phyloP scores from a whole-genome alignment of 2,113 vertebrate genomes.

The Ochotona curzoniae region DNA sequence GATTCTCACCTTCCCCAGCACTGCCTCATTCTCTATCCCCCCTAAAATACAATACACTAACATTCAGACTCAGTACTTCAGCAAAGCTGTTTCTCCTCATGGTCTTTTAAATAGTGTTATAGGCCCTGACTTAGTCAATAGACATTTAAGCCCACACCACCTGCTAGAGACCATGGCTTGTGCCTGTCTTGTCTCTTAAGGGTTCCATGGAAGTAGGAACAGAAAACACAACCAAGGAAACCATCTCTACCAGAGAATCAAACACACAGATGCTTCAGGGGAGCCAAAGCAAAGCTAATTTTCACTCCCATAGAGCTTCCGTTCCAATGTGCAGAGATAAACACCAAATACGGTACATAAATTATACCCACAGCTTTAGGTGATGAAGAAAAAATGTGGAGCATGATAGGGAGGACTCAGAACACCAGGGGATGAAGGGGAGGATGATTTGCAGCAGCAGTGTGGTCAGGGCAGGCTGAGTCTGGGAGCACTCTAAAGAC shows the following conservation, averaged over 20 bases:
- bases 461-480: not conserved
- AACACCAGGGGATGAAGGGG: not conserved
- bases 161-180: no score
- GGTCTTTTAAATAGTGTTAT: no score
- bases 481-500: not conserved
- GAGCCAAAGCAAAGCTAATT: not conserved
- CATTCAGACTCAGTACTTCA: not conserved
- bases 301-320: no score
- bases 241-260: no score
- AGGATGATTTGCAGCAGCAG: not conserved
- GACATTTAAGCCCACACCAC: no score
- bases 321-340: no score
- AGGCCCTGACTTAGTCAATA: no score
- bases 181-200: no score
- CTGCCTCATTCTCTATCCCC: not conserved
- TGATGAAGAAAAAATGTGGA: not conserved
- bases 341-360: not conserved
- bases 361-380: slow-evolving; percentile 9
- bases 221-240: no score
- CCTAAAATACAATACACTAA: not conserved
- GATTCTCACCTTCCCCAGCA: not conserved
- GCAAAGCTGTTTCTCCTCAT: no score
- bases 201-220: no score
- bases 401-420: not conserved
- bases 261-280: not conserved